Evolutionary conservation across 2,888 invertebrate species (phyloP), one percentile per base, ranked within the genome.

Genomic region (Andrena marginata): DNA sequence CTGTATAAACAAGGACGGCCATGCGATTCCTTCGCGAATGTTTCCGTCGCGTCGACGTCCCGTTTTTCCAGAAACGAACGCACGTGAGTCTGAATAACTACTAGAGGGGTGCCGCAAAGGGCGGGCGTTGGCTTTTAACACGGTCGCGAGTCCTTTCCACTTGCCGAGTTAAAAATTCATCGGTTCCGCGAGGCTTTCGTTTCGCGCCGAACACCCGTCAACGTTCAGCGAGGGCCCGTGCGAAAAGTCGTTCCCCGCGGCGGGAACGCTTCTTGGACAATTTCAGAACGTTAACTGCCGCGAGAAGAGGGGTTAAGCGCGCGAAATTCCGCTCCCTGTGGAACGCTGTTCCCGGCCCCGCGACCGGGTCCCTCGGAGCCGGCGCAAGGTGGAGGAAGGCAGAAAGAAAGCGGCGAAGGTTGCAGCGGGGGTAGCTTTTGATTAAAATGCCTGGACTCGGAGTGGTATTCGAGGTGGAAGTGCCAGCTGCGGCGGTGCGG

Each of bases 371-470:
- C 51, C 16, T 48, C 31, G 29, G 20, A 64, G 31, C 56, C 13
- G 13, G 35, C 4, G 31, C 5, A 26, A 63, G 63, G 54, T 10
- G 23, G 26, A 64, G 7, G 26, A 64, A 29, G 16, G 56, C 23
- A 1, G 49, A n/a, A 71, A 62, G 64, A 23, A 63, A 42, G 16
- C 26, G 26, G 23, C 20, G 54, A 10, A 20, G 54, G 10, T 13
- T 2, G 7, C n/a, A 13, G 62, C 8, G n/a, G 51, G 31, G 6
- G 35, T 42, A 62, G 56, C 31, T 78, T 78, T 63, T 80, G 62
- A 80, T 81, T 81, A 72, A 73, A 77, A 77, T 72, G 56, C 35
- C 31, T 56, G 77, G n/a, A 16, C 26, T 49, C 29, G 31, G 31
- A 3, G 48, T 26, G 33, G n/a, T 20, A 59, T 71, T 29, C 75